These are phyloP conservation scores for Poecilia wingei DNA, from an alignment of 2,797 vertebrate species.

Conservation along the genomic window DNA sequence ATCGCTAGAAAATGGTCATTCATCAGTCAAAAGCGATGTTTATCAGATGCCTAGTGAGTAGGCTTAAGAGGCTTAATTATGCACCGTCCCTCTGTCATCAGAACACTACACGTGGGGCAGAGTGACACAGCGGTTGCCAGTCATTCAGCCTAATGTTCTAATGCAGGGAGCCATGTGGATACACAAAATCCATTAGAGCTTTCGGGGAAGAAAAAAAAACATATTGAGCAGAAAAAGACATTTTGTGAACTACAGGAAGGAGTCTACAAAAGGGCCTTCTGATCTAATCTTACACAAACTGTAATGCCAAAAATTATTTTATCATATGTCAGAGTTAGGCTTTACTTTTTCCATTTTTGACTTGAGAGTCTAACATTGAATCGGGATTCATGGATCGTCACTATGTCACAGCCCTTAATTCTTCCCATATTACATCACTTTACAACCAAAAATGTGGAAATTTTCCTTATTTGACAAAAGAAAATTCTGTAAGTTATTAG, in stretches of 20 bases:
- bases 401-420: background rate
- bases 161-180: constrained; percentile 74
- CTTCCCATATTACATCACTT: background rate
- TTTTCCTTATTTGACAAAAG: background rate
- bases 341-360: background rate
- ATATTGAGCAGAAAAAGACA: constrained; percentile 41
- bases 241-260: constrained; percentile 46
- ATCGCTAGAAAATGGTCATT: constrained; percentile 52
- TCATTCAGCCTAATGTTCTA: constrained; percentile 81
- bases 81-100: constrained; percentile 71
- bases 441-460: background rate
- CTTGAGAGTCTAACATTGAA: background rate
- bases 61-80: constrained; percentile 77
- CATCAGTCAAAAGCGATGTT: constrained; percentile 76
- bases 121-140: constrained; percentile 78
- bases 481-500: background rate
- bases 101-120: constrained; percentile 71
- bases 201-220: constrained; percentile 39
- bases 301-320: constrained; percentile 20
- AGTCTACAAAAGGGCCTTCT: constrained; percentile 34
- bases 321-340: constrained; percentile 4
- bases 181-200: constrained; percentile 76
- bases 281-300: constrained; percentile 35
- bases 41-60: constrained; percentile 68
- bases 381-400: background rate